These are phyloP conservation scores for Polyergus mexicanus DNA, from an alignment of 1,140 invertebrate species.

Conservation along the genomic window DNA sequence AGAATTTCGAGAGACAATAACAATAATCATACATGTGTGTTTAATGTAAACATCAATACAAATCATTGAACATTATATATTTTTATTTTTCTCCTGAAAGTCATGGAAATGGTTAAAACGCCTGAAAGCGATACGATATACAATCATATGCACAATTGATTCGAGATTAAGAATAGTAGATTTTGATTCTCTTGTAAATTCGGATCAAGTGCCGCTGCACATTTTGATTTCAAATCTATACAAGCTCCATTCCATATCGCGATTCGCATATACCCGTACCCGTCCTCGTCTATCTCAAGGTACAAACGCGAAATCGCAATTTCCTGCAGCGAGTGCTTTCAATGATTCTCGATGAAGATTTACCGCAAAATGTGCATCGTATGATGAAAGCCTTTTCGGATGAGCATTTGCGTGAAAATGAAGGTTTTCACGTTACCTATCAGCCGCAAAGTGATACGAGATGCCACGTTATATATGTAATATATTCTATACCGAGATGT, in stretches of 20 bases:
- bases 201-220: conserved; percentile 9
- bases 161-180: conserved; percentile 15
- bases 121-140: not conserved
- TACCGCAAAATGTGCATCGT: conserved; percentile 10
- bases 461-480: conserved; percentile 21
- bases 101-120: not conserved
- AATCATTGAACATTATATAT: not conserved
- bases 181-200: conserved; percentile 29
- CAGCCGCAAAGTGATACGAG: conserved; percentile 44
- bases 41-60: not conserved
- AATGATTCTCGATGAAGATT: conserved; percentile 63
- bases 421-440: conserved; percentile 42
- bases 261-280: conserved; percentile 66
- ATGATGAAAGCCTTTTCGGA: conserved; percentile 39
- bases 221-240: conserved; percentile 31
- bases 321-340: conserved; percentile 66
- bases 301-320: conserved; percentile 70
- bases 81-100: conserved; percentile 12
- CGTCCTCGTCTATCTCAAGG: conserved; percentile 32
- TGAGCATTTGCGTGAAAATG: conserved; percentile 32
- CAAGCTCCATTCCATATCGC: not conserved
- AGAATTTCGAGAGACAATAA: not conserved
- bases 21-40: not conserved
- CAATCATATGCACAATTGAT: not conserved
- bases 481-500: conserved; percentile 25